phyloP scores from a whole-genome alignment of 2,888 invertebrate species.

The Leuctra nigra region DNA sequence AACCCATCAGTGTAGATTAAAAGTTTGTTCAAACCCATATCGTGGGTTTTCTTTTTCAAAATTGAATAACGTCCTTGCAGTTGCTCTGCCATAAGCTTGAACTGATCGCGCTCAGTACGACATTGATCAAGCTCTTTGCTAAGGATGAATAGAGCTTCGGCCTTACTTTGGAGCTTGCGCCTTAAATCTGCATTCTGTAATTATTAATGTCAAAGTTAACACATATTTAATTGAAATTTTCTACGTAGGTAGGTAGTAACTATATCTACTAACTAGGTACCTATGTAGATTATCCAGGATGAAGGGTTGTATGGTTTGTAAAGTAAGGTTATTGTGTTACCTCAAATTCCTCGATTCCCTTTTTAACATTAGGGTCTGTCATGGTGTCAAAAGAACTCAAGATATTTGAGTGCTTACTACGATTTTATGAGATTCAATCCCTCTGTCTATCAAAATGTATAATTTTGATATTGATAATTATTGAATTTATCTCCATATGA shows the following conservation, averaged over 20 bases:
- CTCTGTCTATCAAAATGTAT: no score
- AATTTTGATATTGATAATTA: no score
- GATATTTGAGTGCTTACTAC: no score
- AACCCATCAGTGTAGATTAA: slow-evolving; percentile 27
- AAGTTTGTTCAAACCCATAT: slow-evolving; percentile 25
- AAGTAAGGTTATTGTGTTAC: not conserved
- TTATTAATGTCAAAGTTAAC: slow-evolving; percentile 9
- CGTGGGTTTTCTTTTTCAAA: slow-evolving; percentile 40
- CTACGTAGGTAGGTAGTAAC: not conserved
- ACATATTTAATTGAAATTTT: not conserved
- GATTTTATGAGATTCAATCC: no score
- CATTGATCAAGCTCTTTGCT: slow-evolving; percentile 71
- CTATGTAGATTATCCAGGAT: not conserved
- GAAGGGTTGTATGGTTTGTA: not conserved
- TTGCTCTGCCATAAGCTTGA: slow-evolving; percentile 73
- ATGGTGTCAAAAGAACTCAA: no score
- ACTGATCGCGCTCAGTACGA: slow-evolving; percentile 71
- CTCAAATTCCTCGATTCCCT: not conserved
- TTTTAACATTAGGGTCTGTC: not conserved
- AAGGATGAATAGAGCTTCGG: slow-evolving; percentile 73
- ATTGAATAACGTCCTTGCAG: slow-evolving; percentile 51
- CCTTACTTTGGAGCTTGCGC: slow-evolving; percentile 72
- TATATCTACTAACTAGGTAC: not conserved
- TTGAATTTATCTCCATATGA: no score
- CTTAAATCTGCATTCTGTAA: slow-evolving; percentile 54